A percentile compares a stretch with the other conserved stretches of the same genome.
Conservation (phyloP, 2,113 vertebrate genomes). For the human (Homo sapiens) region GRCh38 chr11:27140501-27141000, state of each 20-base stretch:
- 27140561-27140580: slow-evolving; percentile 7
- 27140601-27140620: background rate
- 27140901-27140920: background rate
- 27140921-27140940: background rate
- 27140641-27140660: background rate
- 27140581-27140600: background rate
- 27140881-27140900: background rate
- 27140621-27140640: background rate
- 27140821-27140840: background rate
- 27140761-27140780: background rate
- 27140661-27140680: background rate
- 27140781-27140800: background rate
- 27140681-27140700: background rate
- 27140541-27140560: background rate
- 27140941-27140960: background rate
- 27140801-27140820: background rate
- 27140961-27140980: background rate
- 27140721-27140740: slow-evolving; percentile 2
- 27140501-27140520: background rate
- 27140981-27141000: background rate
- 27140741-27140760: background rate
- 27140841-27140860: background rate
- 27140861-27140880: background rate
- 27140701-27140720: background rate
- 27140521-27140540: background rate